phyloP scores from a whole-genome alignment of 2,797 vertebrate genomes.

The Alauda arvensis region DNA sequence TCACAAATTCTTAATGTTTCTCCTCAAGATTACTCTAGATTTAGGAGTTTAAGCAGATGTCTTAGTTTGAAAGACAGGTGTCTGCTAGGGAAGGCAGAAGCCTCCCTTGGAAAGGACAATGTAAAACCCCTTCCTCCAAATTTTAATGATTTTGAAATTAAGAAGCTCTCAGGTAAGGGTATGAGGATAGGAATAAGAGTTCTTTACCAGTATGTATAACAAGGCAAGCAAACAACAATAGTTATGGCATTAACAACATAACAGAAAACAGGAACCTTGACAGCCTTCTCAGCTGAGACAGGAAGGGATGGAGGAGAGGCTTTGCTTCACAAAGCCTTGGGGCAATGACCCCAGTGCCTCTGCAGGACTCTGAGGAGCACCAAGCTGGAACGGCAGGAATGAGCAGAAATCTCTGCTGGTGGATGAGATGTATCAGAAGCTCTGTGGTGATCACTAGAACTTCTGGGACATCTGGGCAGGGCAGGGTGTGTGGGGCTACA shows the following conservation, averaged over 20 bases:
- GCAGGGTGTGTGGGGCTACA: not conserved
- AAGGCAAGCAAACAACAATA: not conserved
- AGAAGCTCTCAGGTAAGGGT: not conserved
- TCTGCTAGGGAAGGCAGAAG: not conserved
- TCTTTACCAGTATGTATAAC: not conserved
- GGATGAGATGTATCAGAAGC: no score
- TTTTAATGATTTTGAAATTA: not conserved
- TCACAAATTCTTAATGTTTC: not conserved
- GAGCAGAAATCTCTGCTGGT: no score
- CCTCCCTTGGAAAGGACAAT: not conserved
- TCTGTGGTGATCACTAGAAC: not conserved
- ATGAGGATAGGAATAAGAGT: not conserved
- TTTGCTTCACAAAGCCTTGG: not conserved
- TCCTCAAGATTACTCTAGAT: not conserved
- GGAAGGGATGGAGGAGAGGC: not conserved
- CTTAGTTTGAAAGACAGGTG: not conserved
- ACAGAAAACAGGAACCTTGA: not conserved
- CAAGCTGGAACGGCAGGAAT: not conserved
- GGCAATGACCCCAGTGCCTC: not conserved
- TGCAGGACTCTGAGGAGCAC: not conserved
- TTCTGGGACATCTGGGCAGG: rapidly evolving
- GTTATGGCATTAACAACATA: not conserved
- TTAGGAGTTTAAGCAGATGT: not conserved
- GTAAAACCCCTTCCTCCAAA: not conserved
- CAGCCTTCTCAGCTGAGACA: not conserved